These are phyloP conservation scores for Leptonema lineaticorne DNA, from an alignment of 1,140 invertebrate species.

Conservation along the genomic window DNA sequence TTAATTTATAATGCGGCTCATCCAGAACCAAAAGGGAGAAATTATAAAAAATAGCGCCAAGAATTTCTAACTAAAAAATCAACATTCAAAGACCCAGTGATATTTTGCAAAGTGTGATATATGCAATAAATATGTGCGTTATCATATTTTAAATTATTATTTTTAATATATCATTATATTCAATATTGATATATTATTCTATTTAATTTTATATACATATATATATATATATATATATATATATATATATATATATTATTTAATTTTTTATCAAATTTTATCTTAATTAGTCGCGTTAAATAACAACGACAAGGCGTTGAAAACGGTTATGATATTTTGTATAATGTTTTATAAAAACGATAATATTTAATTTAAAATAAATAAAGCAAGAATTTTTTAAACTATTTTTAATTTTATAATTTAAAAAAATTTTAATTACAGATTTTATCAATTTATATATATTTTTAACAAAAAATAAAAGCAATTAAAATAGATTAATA, in stretches of 20 bases:
- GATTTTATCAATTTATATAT: not conserved
- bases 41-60: constrained; percentile 24
- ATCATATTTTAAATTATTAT: constrained; percentile 8
- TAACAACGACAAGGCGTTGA: constrained; percentile 14
- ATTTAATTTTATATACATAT: no score
- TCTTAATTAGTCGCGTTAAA: not conserved
- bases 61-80: constrained; percentile 2
- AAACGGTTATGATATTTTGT: constrained; percentile 13
- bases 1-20: constrained; percentile 51
- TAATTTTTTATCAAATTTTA: constrained; percentile 16
- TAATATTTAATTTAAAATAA: not conserved
- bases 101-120: no score
- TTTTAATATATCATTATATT: not conserved
- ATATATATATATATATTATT: no score
- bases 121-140: no score
- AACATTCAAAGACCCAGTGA: not conserved
- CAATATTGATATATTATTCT: not conserved
- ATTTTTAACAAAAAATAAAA: not conserved
- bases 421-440: not conserved
- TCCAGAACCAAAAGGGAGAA: constrained; percentile 34
- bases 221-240: no score
- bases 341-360: not conserved
- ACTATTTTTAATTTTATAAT: not conserved
- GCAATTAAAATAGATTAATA: not conserved
- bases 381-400: not conserved